phyloP scores from a whole-genome alignment of 2,888 invertebrate genomes.

The Atherix ibis region DNA sequence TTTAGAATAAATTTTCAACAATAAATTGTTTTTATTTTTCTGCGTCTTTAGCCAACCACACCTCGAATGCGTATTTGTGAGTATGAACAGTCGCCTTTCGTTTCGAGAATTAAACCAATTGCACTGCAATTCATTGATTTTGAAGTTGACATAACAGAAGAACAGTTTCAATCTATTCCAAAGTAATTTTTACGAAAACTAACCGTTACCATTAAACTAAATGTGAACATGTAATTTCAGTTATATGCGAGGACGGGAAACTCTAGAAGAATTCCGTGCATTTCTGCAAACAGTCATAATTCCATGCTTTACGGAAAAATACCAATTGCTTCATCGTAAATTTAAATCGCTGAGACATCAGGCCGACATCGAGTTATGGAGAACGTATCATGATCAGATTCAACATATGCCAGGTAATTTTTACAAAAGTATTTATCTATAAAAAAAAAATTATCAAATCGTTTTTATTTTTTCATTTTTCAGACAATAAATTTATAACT shows the following conservation, averaged over 20 bases:
- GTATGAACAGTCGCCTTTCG: constrained; percentile 18
- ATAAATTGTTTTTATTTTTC: background rate
- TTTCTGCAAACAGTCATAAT: constrained; percentile 17
- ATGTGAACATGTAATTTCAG: too few species aligned
- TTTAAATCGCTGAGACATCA: constrained; percentile 15
- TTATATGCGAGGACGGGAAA: constrained; percentile 21
- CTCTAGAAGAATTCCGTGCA: constrained; percentile 16
- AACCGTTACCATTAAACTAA: too few species aligned
- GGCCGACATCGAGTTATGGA: constrained; percentile 19
- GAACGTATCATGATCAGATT: constrained; percentile 17
- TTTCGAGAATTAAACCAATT: constrained; percentile 14
- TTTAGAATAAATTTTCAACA: too few species aligned
- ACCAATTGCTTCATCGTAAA: constrained; percentile 18
- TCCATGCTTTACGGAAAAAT: constrained; percentile 22
- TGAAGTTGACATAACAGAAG: constrained; percentile 14
- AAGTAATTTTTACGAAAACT: constrained; percentile 15
- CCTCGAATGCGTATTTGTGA: constrained; percentile 17
- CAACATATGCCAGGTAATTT: constrained; percentile 17
- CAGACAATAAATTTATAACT: constrained; percentile 21
- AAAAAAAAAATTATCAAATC: background rate
- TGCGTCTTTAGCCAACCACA: constrained; percentile 6
- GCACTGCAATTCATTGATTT: constrained; percentile 20
- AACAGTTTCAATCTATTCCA: constrained; percentile 18
- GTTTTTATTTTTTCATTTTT: constrained; percentile 4
- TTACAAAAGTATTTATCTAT: background rate